phyloP scores from a whole-genome alignment of 1,140 invertebrate genomes.

The Magallana ariakensis region DNA sequence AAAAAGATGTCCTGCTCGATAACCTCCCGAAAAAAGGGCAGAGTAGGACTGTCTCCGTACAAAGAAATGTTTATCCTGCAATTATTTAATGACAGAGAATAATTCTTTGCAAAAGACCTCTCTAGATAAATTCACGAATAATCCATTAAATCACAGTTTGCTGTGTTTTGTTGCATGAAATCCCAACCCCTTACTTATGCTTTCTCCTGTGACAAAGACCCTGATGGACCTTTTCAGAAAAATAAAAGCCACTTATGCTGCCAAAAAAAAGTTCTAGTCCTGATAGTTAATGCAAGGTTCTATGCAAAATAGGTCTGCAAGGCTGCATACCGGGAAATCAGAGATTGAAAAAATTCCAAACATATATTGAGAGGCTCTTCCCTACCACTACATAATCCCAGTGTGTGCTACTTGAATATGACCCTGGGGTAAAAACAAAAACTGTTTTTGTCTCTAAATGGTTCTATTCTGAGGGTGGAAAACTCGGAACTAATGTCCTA shows the following conservation, averaged over 20 bases:
- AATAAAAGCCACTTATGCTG: conserved; percentile 17
- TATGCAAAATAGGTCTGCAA: conserved; percentile 31
- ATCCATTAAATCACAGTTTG: conserved; percentile 20
- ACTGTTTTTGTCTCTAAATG: not conserved
- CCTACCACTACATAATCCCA: not conserved
- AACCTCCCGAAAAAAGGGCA: conserved; percentile 23
- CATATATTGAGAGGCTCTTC: conserved; percentile 9
- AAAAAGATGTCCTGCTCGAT: conserved; percentile 27
- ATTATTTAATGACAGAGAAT: conserved; percentile 37
- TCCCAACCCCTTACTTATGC: conserved; percentile 28
- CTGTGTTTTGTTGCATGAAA: conserved; percentile 23
- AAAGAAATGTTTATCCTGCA: conserved; percentile 32
- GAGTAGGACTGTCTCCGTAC: conserved; percentile 21
- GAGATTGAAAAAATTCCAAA: conserved; percentile 34
- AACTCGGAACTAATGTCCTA: not conserved
- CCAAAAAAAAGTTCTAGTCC: not conserved
- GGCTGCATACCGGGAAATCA: conserved; percentile 20
- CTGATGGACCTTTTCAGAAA: conserved; percentile 23
- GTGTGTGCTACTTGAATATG: not conserved
- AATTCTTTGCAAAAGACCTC: conserved; percentile 23
- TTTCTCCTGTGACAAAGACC: conserved; percentile 22
- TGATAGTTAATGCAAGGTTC: conserved; percentile 5
- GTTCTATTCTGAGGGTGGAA: not conserved
- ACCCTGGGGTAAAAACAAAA: not conserved
- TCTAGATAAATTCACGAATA: conserved; percentile 22